A percentile compares a stretch with the other conserved stretches of the same genome.
Evolutionary conservation across 2,797 vertebrate species (phyloP).

Genomic region (Chloroceryle inda): DNA sequence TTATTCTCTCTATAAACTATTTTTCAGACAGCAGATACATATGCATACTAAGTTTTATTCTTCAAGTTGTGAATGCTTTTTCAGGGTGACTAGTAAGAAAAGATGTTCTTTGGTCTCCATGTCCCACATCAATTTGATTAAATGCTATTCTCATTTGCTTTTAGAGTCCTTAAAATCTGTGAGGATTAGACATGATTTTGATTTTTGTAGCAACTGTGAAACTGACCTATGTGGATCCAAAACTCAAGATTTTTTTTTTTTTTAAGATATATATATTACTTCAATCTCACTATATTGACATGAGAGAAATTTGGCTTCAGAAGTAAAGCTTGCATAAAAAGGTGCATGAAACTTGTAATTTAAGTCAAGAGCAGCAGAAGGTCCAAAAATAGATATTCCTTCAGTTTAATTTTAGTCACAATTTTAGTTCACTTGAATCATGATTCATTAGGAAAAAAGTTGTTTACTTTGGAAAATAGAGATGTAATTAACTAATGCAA

Average conservation of each 20-base stretch:
- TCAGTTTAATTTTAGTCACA: slow-evolving; percentile 33
- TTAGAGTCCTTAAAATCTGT: background rate
- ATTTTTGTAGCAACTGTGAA: background rate
- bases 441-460: slow-evolving; percentile 38
- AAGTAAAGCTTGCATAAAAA: slow-evolving; percentile 3
- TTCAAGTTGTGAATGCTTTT: background rate
- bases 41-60: background rate
- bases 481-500: slow-evolving; percentile 54
- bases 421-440: slow-evolving; percentile 21
- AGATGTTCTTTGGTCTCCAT: background rate
- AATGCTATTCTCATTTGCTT: background rate
- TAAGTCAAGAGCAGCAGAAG: background rate
- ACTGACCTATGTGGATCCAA: background rate
- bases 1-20: background rate
- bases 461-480: slow-evolving; percentile 55
- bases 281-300: background rate
- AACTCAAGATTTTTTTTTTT: background rate
- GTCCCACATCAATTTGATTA: background rate
- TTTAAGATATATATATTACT: background rate
- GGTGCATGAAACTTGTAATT: background rate
- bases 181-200: background rate
- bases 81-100: background rate
- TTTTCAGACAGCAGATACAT: background rate
- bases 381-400: slow-evolving; percentile 49
- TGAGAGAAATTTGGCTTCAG: background rate